Conservation (phyloP, 2,797 vertebrate genomes). For the Catharus ustulatus region DNA sequence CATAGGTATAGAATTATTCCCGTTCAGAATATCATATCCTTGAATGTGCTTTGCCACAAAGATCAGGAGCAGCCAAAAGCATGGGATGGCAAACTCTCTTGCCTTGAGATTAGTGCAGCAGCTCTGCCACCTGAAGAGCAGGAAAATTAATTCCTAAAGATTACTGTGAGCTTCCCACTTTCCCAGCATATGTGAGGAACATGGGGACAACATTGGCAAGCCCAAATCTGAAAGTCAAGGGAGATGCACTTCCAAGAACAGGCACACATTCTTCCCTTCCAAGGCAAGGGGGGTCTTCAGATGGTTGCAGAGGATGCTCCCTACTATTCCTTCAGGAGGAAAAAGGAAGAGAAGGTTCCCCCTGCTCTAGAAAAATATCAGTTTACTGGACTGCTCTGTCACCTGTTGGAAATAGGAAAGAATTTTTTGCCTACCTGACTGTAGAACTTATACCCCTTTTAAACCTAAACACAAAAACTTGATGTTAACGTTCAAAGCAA, state of each 20-base stretch:
- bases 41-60: neutral
- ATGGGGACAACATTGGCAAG: accelerated
- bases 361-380: neutral
- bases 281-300: neutral
- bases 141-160: neutral
- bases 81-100: neutral
- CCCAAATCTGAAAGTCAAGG: neutral
- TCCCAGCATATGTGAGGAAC: neutral
- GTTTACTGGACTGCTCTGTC: neutral
- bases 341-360: neutral
- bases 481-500: neutral
- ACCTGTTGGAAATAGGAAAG: neutral
- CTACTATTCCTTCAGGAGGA: neutral
- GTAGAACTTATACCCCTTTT: neutral
- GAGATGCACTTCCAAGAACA: neutral
- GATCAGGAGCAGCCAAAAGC: neutral
- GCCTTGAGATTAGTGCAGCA: neutral
- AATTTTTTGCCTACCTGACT: neutral
- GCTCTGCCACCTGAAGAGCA: neutral
- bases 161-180: neutral
- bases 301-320: neutral
- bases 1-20: neutral
- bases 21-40: neutral
- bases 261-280: neutral
- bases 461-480: neutral